Evolutionary conservation across 1,140 invertebrate genomes (phyloP), one percentile per base, ranked within the genome.

Genomic region (Ips typographus): DNA sequence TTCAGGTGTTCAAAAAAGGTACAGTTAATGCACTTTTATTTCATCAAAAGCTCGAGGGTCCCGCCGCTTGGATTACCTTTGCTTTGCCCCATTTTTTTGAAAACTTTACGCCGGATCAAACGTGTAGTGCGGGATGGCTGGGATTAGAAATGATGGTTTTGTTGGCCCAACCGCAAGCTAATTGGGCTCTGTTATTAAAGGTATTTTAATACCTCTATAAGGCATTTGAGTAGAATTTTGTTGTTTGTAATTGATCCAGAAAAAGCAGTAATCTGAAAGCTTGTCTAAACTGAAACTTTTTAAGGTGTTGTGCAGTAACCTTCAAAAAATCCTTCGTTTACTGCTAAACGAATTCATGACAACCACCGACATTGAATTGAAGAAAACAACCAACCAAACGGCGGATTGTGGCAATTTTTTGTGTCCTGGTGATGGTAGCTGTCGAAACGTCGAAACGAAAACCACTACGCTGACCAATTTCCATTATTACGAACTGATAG

Each of bases 111-210:
- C 78, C 82, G 3, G 82, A 80, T 1, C 81, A 80, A 52, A 84
- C 82, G 36, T 67, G 74, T 37, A 77, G 79, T 1, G 83, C 84
- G 66, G 85, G 85, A 4, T 84, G 84, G 22, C 83, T 91, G 1
- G 86, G 86, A 4, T 76, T 92, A 43, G 90, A 92, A 72, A 74
- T 93, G 8, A 85, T 87, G 39, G 86, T 93, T 0, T 75, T 93
- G 3, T 80, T 88, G 49, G 85, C 88, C n/a, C 90, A 91, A 75
- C 91, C 91, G 0, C 89, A 91, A 74, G 86, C 89, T 0, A 87
- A 88, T 68, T 93, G 90, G 90, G 80, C 87, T 2, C 84, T 90
- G 63, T 74, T 92, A 39, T 80, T 91, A 3, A 91, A 91, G 81
- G 88, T 89, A 78, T 7, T 6, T 42, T 40, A 22, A 44, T 80